A percentile compares a stretch with the other conserved stretches of the same genome.
phyloP scores from a whole-genome alignment of 2,888 invertebrate species.

The Ptycholaimellus sp. region DNA sequence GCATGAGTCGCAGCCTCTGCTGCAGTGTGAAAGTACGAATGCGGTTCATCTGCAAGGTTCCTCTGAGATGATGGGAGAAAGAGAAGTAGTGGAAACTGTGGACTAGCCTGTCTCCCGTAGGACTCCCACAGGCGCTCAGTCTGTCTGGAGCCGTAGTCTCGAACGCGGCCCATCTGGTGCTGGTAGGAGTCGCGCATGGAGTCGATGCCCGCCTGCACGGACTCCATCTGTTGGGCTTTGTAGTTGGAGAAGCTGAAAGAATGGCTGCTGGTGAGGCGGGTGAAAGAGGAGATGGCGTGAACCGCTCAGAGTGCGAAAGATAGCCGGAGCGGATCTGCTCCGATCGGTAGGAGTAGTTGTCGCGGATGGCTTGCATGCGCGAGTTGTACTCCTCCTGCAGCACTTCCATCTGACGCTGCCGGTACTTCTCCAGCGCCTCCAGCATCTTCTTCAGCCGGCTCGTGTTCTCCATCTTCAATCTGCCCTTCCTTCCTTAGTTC shows the following conservation, averaged over 20 bases:
- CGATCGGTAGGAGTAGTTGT: slow-evolving; percentile 20
- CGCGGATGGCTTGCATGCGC: slow-evolving; percentile 13
- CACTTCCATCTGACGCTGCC: slow-evolving; percentile 18
- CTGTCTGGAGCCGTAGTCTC: slow-evolving; percentile 60
- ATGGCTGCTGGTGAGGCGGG: too few relatives aligned
- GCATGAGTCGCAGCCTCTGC: slow-evolving; percentile 21
- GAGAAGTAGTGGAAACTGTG: slow-evolving; percentile 30
- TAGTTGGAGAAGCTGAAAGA: too few relatives aligned
- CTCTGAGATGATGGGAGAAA: neutral
- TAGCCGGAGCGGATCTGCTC: slow-evolving; percentile 5
- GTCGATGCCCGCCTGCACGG: slow-evolving; percentile 4
- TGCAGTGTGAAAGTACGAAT: slow-evolving; percentile 23
- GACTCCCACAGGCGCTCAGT: slow-evolving; percentile 61
- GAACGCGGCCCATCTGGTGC: slow-evolving; percentile 19
- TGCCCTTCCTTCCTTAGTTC: neutral
- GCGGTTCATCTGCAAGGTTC: slow-evolving; percentile 14
- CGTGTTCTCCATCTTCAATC: slow-evolving; percentile 13
- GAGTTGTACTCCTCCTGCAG: slow-evolving; percentile 21
- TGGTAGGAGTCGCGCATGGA: slow-evolving; percentile 16
- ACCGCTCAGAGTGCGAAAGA: neutral
- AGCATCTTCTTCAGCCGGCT: slow-evolving; percentile 21
- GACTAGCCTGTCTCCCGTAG: slow-evolving; percentile 55
- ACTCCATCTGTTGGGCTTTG: slow-evolving; percentile 3
- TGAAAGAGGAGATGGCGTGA: too few relatives aligned
- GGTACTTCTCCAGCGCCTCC: slow-evolving; percentile 23